These are phyloP conservation scores for Nemapogon koenigi DNA, from an alignment of 2,888 invertebrate genomes.

Conservation along the genomic window DNA sequence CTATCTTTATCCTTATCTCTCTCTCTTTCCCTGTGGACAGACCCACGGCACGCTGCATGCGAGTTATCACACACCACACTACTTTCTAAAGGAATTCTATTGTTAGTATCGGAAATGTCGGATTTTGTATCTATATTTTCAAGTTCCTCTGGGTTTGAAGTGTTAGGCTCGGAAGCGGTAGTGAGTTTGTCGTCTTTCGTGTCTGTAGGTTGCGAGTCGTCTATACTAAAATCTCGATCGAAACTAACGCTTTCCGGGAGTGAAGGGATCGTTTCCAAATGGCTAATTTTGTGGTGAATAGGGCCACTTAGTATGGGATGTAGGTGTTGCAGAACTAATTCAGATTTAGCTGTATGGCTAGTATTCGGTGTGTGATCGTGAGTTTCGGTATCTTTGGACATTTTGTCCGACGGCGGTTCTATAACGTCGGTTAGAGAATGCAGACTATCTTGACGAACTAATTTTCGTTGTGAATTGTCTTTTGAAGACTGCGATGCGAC, in stretches of 20 bases:
- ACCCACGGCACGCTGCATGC: conserved; percentile 56
- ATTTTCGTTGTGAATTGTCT: conserved; percentile 22
- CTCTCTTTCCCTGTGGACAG: conserved; percentile 35
- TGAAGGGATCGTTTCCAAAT: conserved; percentile 51
- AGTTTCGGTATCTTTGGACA: conserved; percentile 29
- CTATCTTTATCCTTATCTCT: conserved; percentile 26
- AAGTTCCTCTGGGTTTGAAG: neutral
- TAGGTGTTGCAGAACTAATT: conserved; percentile 40
- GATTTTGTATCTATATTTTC: neutral
- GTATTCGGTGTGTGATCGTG: conserved; percentile 16
- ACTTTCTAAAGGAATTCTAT: conserved; percentile 23
- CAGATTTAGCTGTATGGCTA: conserved; percentile 28
- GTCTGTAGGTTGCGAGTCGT: conserved; percentile 18
- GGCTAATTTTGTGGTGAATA: conserved; percentile 16
- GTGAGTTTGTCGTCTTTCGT: neutral
- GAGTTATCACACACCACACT: conserved; percentile 63
- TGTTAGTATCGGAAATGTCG: neutral
- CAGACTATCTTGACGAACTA: conserved; percentile 43
- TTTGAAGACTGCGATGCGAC: too few relatives aligned
- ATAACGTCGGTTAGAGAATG: conserved; percentile 30
- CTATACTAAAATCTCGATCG: conserved; percentile 37
- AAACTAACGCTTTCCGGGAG: conserved; percentile 39
- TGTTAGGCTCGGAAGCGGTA: neutral
- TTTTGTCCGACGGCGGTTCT: conserved; percentile 27
- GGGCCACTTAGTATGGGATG: conserved; percentile 43